Evolutionary conservation across 2,888 invertebrate species (phyloP).

Genomic region (Hetaerina titia): DNA sequence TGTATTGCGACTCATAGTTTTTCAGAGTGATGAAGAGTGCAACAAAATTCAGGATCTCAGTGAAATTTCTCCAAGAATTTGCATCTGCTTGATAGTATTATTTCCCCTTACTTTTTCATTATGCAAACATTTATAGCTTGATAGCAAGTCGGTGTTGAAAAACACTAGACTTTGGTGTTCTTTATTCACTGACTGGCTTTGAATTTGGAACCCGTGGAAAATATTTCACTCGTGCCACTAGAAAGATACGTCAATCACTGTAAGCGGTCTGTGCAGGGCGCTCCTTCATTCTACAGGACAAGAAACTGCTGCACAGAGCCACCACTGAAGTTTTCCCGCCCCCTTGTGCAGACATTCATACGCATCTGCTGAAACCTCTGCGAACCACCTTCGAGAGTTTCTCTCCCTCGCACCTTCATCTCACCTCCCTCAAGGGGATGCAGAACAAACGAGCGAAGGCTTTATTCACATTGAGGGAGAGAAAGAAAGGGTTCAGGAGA

Average conservation of each 20-base stretch:
- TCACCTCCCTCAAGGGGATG: conserved; percentile 6
- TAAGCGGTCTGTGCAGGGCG: neutral
- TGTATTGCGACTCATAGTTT: neutral
- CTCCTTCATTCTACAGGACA: neutral
- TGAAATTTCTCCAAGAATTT: no score
- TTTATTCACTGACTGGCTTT: no score
- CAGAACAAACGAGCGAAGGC: conserved; percentile 9
- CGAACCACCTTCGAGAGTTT: neutral
- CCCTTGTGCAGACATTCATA: neutral
- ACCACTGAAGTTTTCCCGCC: neutral
- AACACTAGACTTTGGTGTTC: no score
- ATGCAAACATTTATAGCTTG: no score
- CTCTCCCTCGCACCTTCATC: neutral
- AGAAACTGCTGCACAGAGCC: neutral
- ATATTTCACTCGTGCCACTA: neutral
- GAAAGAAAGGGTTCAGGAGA: neutral
- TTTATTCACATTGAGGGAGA: neutral
- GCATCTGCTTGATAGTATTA: no score
- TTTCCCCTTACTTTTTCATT: no score
- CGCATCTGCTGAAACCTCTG: neutral
- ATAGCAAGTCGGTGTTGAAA: no score
- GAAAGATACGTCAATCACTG: neutral
- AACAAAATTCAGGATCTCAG: no score
- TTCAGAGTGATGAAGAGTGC: neutral
- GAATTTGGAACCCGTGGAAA: neutral